Percentiles rank a stretch among this genome's conserved stretches.
These are phyloP conservation scores for Campoplex capitator DNA, from an alignment of 2,888 invertebrate species.

Conservation along the genomic window DNA sequence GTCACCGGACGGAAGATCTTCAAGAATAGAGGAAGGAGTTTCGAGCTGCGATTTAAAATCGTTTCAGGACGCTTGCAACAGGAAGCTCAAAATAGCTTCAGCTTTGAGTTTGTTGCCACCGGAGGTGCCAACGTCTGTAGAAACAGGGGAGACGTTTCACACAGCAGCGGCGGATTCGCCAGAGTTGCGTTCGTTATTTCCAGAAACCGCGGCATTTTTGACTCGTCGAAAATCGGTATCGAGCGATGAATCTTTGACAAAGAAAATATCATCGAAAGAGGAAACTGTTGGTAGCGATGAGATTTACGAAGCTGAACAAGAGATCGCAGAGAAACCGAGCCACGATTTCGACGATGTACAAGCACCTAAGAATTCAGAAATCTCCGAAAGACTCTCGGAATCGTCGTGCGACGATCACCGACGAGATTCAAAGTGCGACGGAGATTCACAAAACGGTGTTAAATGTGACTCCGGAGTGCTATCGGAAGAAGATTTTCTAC, in stretches of 20 bases:
- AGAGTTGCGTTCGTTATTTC: constrained; percentile 75
- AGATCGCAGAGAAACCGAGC: constrained; percentile 13
- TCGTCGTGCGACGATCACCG: constrained; percentile 49
- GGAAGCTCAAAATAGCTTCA: constrained; percentile 81
- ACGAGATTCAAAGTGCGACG: constrained; percentile 63
- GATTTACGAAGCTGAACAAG: constrained; percentile 24
- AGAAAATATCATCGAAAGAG: constrained; percentile 55
- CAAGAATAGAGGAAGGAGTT: constrained; percentile 75
- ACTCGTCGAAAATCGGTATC: constrained; percentile 48
- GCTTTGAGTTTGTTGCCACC: constrained; percentile 79
- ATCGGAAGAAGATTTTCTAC: constrained; percentile 41
- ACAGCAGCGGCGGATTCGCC: constrained; percentile 88
- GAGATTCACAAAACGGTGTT: constrained; percentile 53
- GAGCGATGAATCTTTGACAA: constrained; percentile 19
- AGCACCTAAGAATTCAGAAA: constrained; percentile 1
- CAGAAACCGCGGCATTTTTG: constrained; percentile 64
- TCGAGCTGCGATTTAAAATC: constrained; percentile 76
- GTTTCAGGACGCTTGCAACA: constrained; percentile 77
- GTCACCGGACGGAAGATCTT: constrained; percentile 79
- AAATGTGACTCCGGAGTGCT: constrained; percentile 41
- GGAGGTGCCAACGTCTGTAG: constrained; percentile 79
- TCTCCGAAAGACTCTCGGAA: constrained; percentile 35
- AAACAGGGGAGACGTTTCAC: constrained; percentile 90
- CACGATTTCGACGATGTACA: neutral
- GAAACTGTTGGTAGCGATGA: constrained; percentile 62